Evolutionary conservation across 2,888 invertebrate species (phyloP).

Genomic region (Actias luna): DNA sequence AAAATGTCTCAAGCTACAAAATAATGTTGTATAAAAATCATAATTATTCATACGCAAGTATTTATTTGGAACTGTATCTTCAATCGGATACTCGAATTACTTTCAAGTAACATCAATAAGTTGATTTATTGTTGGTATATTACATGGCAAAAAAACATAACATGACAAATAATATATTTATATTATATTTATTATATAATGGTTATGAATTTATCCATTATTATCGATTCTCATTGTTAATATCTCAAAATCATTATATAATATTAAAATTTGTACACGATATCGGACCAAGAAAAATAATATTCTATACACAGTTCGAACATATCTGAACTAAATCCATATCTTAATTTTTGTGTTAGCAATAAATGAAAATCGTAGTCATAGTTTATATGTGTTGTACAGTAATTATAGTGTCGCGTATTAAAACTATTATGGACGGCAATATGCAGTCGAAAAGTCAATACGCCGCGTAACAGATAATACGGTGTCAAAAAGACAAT

Average conservation of each 20-base stretch:
- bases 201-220: not conserved
- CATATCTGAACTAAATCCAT: constrained; percentile 73
- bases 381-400: constrained; percentile 34
- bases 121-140: not conserved
- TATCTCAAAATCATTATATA: not conserved
- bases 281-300: constrained; percentile 68
- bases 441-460: not conserved
- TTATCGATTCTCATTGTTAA: constrained; percentile 2
- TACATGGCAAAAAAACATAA: not conserved
- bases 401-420: constrained; percentile 8
- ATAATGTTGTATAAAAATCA: too few relatives aligned
- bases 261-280: constrained; percentile 32
- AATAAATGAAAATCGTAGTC: constrained; percentile 54
- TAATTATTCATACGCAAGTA: too few relatives aligned
- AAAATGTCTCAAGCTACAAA: too few relatives aligned
- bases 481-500: too few relatives aligned
- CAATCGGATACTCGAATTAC: not conserved
- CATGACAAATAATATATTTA: not conserved
- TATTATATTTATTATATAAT: not conserved
- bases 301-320: constrained; percentile 50
- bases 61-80: not conserved
- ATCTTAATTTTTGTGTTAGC: constrained; percentile 65
- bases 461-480: not conserved
- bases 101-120: not conserved
- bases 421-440: not conserved